Base-by-base conservation (phyloP, 2,888 invertebrate genomes). In the Muschampia plurimacula region DNA sequence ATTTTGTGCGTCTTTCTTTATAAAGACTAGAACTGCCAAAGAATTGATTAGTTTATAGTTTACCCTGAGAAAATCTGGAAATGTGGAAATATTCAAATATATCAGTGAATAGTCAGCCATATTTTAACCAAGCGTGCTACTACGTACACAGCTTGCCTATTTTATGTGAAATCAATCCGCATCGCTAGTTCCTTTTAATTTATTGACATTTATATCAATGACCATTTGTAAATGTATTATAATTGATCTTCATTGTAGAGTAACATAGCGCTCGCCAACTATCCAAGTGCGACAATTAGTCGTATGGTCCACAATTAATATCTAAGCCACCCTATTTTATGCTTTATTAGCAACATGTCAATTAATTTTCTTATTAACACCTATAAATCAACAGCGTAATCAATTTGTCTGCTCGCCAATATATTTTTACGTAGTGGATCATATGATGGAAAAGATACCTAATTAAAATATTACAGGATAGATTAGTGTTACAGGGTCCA, bases 181-280 rank as follows among this genome's bases (percentile, higher is more conserved):
- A 12, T 46, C 44, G 46, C 46, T 46, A 22, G 28, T 41, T 41
- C 4, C 7, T 22, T 32, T 10, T 49, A 59, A 28, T n/a, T 15
- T 44, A 22, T 63, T 22, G 10, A 15, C 63, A 12, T 44, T 63
- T 22, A 63, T 15, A 15, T 63, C 63, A 59, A 2, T 32, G 13
- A 59, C 12, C 13, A 32, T 32, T 13, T 59, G 28, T 59, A 6
- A 13, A 32, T 59, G 57, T 4, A 59, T 59, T 59, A 12, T 59
- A 59, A 59, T 59, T 32, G 13, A 59, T 59, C 57, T 59, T 59
- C 64, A 68, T 66, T 68, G 62, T 46, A 59, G 32, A 59, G 28
- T 59, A 10, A 59, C 2, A 12, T 32, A 59, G 32, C 28, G 28
- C 69, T 75, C 69, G 76, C 77, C 76, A 77, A 77, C 71, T 74